A percentile compares a stretch with the other conserved stretches of the same genome.
These are phyloP conservation scores for Nothoprocta pentlandii DNA, from an alignment of 2,113 vertebrate genomes.

Conservation along the genomic window DNA sequence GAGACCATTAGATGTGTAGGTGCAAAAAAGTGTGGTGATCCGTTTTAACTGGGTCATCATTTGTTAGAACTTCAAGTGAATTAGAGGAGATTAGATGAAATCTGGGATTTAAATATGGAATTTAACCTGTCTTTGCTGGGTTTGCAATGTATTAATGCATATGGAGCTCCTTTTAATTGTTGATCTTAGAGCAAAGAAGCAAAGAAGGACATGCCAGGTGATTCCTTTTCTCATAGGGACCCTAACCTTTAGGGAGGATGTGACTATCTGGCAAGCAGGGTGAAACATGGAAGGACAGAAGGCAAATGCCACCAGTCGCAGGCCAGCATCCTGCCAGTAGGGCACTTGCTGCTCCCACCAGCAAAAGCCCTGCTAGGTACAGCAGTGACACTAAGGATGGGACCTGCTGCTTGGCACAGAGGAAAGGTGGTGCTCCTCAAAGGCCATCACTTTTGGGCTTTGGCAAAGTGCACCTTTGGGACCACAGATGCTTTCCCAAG, in stretches of 20 bases:
- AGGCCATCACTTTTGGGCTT: background rate
- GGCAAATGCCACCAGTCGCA: background rate
- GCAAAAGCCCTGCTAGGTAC: background rate
- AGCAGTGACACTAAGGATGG: background rate
- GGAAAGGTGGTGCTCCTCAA: background rate
- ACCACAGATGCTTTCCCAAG: background rate
- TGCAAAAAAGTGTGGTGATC: background rate
- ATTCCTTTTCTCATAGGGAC: background rate
- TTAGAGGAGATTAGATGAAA: background rate
- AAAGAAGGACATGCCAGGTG: background rate
- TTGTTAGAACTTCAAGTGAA: background rate
- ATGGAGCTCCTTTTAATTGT: background rate
- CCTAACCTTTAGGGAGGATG: accelerated
- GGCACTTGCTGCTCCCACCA: background rate
- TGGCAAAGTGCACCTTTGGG: background rate
- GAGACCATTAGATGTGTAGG: background rate
- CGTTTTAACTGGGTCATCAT: background rate
- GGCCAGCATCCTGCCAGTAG: accelerated
- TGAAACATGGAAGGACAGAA: background rate
- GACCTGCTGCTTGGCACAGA: background rate
- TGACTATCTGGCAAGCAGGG: background rate
- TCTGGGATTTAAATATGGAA: background rate
- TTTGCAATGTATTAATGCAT: background rate
- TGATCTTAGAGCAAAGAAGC: background rate
- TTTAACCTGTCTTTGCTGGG: background rate